These are phyloP conservation scores for Myotis lucifugus DNA, from an alignment of 2,113 vertebrate genomes.

Conservation along the genomic window DNA sequence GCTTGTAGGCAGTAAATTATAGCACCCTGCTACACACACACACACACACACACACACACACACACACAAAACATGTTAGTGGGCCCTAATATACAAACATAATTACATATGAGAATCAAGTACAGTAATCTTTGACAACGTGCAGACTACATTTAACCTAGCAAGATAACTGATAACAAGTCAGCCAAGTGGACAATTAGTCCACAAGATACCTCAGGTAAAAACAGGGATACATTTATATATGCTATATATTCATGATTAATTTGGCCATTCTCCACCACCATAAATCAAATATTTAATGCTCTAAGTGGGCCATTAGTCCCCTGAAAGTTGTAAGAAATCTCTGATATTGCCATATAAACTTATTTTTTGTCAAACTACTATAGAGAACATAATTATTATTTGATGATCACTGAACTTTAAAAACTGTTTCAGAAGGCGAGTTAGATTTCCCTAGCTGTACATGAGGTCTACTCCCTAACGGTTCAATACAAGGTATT, in stretches of 20 bases:
- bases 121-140: background rate
- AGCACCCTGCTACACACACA: background rate
- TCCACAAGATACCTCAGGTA: background rate
- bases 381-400: background rate
- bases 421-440: constrained; percentile 8
- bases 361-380: constrained; percentile 13
- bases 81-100: background rate
- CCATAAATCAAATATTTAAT: background rate
- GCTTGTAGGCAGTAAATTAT: background rate
- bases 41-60: background rate
- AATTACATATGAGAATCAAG: background rate
- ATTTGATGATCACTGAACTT: background rate
- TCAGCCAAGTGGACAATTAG: background rate
- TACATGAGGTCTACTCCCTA: background rate
- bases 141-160: background rate
- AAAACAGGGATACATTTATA: constrained; percentile 21
- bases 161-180: background rate
- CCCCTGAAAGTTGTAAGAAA: background rate
- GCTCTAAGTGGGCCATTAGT: background rate
- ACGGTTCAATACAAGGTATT: background rate
- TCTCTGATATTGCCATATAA: background rate
- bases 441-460: background rate
- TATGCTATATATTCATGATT: background rate
- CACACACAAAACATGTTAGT: background rate
- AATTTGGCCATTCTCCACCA: background rate